These are phyloP conservation scores for Oncorhynchus tshawytscha DNA, from an alignment of 2,113 vertebrate species.

Conservation along the genomic window DNA sequence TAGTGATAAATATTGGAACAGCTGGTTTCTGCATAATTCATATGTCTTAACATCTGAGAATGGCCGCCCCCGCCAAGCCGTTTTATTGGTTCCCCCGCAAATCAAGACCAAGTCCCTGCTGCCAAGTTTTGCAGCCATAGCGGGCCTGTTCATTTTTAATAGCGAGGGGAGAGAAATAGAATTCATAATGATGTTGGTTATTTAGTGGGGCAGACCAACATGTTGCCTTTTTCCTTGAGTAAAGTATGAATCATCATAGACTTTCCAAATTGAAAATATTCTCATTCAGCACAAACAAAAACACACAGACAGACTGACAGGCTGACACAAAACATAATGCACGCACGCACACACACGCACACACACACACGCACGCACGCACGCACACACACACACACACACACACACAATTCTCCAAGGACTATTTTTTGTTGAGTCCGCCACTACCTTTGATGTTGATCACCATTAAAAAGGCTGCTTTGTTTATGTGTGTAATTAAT, in stretches of 20 bases:
- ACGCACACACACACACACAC: background rate
- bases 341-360: background rate
- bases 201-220: slow-evolving; percentile 44
- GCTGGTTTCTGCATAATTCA: slow-evolving; percentile 71
- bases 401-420: slow-evolving; percentile 45
- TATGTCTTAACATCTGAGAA: slow-evolving; percentile 66
- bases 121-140: slow-evolving; percentile 44
- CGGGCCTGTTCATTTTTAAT: slow-evolving; percentile 64
- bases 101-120: slow-evolving; percentile 44
- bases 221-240: slow-evolving; percentile 52
- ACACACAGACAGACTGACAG: background rate
- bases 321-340: slow-evolving; percentile 8
- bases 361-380: no score
- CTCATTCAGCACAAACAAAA: slow-evolving; percentile 28
- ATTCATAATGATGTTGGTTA: slow-evolving; percentile 61
- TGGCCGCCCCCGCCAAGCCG: slow-evolving; percentile 40
- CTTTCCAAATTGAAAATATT: slow-evolving; percentile 39
- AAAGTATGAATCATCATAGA: slow-evolving; percentile 46
- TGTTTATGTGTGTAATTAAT: slow-evolving; percentile 69
- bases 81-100: slow-evolving; percentile 55
- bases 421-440: slow-evolving; percentile 52
- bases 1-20: slow-evolving; percentile 67
- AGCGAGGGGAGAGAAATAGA: slow-evolving; percentile 45
- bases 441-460: slow-evolving; percentile 66
- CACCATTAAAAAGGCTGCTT: slow-evolving; percentile 58